Conservation (phyloP, 2,888 invertebrate genomes). For the Ornithoptera priamus region DNA sequence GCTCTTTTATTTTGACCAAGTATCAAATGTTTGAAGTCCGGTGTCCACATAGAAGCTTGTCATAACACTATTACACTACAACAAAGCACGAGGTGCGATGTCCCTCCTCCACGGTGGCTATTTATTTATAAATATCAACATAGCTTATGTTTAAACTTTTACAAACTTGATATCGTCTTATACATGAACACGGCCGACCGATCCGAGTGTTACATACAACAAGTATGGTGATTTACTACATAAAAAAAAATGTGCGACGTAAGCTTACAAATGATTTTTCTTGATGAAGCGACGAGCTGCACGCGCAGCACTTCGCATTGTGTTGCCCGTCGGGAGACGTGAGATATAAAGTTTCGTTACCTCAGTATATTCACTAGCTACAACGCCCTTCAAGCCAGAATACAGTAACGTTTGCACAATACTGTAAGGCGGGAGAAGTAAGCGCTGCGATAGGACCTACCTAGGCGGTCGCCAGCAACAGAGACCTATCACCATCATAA, state of each 20-base stretch:
- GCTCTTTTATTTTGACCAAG: constrained; percentile 75
- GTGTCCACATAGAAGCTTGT: constrained; percentile 37
- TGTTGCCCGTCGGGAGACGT: too few species aligned
- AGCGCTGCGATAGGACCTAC: too few species aligned
- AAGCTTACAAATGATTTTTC: constrained; percentile 57
- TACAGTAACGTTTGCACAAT: too few species aligned
- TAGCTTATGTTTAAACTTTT: constrained; percentile 22
- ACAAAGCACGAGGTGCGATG: constrained; percentile 25
- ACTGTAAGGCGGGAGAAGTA: too few species aligned
- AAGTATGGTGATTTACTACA: constrained; percentile 53
- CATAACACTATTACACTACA: constrained; percentile 24
- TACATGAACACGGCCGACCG: constrained; percentile 20
- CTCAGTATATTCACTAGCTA: background rate
- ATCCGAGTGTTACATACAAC: constrained; percentile 41
- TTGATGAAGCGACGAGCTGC: background rate
- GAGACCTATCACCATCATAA: too few species aligned
- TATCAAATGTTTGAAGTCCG: constrained; percentile 38
- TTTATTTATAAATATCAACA: constrained; percentile 29
- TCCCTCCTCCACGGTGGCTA: constrained; percentile 21
- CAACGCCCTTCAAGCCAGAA: too few species aligned
- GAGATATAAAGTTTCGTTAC: background rate
- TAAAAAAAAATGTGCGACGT: constrained; percentile 60
- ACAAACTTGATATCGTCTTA: constrained; percentile 28
- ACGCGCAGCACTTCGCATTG: background rate
- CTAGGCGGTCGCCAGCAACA: too few species aligned